These are phyloP conservation scores for Dendrolimus pini DNA, from an alignment of 2,888 invertebrate species.

Conservation along the genomic window DNA sequence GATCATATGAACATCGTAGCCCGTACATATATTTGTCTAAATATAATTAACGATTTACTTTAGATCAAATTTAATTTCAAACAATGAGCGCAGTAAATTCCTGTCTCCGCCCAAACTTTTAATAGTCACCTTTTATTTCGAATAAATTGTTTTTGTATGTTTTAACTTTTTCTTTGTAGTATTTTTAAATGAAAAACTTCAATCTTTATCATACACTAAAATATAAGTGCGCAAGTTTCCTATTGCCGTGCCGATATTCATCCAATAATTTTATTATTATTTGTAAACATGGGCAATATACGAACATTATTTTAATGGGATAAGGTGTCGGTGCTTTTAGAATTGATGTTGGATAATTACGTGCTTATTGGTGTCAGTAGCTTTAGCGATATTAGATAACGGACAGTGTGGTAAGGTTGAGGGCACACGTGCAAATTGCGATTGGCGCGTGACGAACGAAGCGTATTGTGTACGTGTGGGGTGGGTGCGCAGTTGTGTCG, in stretches of 20 bases:
- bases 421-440: background rate
- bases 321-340: background rate
- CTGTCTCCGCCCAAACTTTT: too few relatives aligned
- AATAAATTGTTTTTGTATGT: background rate
- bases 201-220: too few relatives aligned
- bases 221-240: too few relatives aligned
- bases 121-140: background rate
- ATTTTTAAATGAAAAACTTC: background rate
- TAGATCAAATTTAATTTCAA: too few relatives aligned
- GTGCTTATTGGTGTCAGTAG: background rate
- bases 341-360: background rate
- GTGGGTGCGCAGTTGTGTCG: slow-evolving; percentile 73
- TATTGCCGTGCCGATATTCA: too few relatives aligned
- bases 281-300: too few relatives aligned
- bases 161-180: background rate
- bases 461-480: slow-evolving; percentile 9
- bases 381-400: background rate
- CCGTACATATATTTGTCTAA: too few relatives aligned
- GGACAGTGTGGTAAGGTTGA: background rate
- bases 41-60: too few relatives aligned
- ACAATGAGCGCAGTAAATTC: too few relatives aligned
- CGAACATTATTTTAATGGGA: too few relatives aligned
- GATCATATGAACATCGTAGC: slow-evolving; percentile 33
- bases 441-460: slow-evolving; percentile 4
- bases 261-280: too few relatives aligned